These are phyloP conservation scores for Neosilurus mollespiculum DNA, from an alignment of 2,797 vertebrate genomes.

Conservation along the genomic window DNA sequence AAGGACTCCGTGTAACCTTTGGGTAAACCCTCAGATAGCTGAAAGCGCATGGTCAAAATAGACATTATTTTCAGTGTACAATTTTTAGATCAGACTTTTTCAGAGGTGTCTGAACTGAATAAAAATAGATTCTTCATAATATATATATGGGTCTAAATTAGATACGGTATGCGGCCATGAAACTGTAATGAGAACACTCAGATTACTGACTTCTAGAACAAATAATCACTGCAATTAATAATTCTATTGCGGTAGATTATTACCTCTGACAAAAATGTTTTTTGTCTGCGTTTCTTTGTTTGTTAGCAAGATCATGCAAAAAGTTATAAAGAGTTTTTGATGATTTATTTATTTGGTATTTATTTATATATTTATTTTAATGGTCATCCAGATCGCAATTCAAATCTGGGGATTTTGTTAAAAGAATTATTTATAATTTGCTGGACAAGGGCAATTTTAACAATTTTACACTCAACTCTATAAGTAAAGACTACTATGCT, in stretches of 20 bases:
- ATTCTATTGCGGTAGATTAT: background rate
- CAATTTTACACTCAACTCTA: too few species aligned
- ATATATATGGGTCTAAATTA: background rate
- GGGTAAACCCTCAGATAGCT: conserved; percentile 78
- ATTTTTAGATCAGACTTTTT: background rate
- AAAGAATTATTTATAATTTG: too few species aligned
- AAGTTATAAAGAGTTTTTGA: too few species aligned
- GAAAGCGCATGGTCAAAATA: conserved; percentile 34
- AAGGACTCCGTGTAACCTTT: conserved; percentile 72
- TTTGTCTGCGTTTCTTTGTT: too few species aligned
- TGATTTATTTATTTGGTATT: too few species aligned
- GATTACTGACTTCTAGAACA: background rate
- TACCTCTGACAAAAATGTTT: too few species aligned
- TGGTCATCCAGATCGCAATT: too few species aligned
- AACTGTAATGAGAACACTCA: background rate
- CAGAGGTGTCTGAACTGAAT: background rate
- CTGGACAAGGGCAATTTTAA: too few species aligned
- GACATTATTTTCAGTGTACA: background rate
- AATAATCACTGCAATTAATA: background rate
- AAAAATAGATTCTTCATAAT: background rate
- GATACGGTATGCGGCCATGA: background rate
- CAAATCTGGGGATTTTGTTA: too few species aligned
- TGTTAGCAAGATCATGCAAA: too few species aligned
- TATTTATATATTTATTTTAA: too few species aligned
- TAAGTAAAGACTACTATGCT: too few species aligned